Conservation (phyloP, 2,888 invertebrate genomes). For the Spatulosminthurus flaviceps region DNA sequence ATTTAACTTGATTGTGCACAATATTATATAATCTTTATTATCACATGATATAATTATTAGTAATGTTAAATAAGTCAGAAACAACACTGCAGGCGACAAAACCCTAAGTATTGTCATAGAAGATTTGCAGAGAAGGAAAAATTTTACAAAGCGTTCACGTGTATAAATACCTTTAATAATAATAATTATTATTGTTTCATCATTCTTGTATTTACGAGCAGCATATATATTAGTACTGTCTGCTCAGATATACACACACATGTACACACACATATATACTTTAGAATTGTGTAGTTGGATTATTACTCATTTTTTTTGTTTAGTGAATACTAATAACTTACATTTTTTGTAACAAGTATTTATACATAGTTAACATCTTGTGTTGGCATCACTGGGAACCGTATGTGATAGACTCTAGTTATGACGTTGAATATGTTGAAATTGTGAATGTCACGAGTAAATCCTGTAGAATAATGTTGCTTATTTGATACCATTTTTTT, state of each 20-base stretch:
- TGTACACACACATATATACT: too few species aligned
- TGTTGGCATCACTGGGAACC: slow-evolving; percentile 62
- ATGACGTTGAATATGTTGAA: slow-evolving; percentile 32
- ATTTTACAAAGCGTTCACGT: not conserved
- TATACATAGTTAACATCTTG: slow-evolving; percentile 27
- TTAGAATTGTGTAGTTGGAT: slow-evolving; percentile 14
- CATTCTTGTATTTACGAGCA: slow-evolving; percentile 13
- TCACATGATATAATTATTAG: too few species aligned
- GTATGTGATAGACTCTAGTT: slow-evolving; percentile 64
- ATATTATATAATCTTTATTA: too few species aligned
- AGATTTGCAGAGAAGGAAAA: not conserved
- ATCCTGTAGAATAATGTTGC: slow-evolving; percentile 18
- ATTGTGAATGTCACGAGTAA: slow-evolving; percentile 10
- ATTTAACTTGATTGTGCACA: too few species aligned
- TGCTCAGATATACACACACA: not conserved
- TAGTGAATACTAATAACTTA: not conserved
- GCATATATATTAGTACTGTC: too few species aligned
- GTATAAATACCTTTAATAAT: too few species aligned
- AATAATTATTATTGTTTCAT: not conserved
- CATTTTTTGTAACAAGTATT: slow-evolving; percentile 14
- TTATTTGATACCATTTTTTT: slow-evolving; percentile 4
- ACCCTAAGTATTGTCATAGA: too few species aligned
- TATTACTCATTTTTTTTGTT: slow-evolving; percentile 1
- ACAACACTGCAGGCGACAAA: too few species aligned
- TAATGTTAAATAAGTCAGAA: too few species aligned